Conservation (phyloP, 2,797 vertebrate genomes). For the Peromyscus aztecus region DNA sequence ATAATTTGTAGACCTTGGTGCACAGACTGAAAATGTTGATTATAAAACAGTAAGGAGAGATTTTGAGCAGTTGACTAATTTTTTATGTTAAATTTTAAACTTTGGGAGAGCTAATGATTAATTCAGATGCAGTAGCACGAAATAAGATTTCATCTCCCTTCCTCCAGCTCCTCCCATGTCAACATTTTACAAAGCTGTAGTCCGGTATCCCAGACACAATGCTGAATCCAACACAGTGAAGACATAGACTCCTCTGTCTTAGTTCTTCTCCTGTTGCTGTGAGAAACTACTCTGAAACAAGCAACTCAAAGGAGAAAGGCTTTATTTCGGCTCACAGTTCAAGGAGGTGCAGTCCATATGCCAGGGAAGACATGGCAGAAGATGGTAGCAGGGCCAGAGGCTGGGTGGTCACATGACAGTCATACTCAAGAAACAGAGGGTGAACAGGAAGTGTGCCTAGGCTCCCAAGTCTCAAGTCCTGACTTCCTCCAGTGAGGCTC, state of each 20-base stretch:
- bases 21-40: neutral
- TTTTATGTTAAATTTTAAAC: neutral
- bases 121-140: neutral
- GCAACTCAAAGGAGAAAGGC: neutral
- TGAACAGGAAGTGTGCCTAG: neutral
- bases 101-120: neutral
- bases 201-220: too few species aligned
- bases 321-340: neutral
- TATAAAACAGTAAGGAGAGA: slow-evolving; percentile 13
- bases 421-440: neutral
- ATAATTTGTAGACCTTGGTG: slow-evolving; percentile 3
- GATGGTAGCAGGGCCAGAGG: neutral
- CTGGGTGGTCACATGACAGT: neutral
- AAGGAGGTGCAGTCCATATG: neutral
- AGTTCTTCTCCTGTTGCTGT: neutral
- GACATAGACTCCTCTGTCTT: neutral
- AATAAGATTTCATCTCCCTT: neutral
- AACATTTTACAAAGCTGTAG: neutral
- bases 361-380: neutral
- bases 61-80: slow-evolving; percentile 50
- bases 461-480: neutral
- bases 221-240: neutral
- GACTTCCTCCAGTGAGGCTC: neutral
- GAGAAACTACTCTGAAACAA: neutral
- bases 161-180: neutral